These are phyloP conservation scores for Rhabditoides inermis DNA, from an alignment of 2,888 invertebrate genomes.

Conservation along the genomic window DNA sequence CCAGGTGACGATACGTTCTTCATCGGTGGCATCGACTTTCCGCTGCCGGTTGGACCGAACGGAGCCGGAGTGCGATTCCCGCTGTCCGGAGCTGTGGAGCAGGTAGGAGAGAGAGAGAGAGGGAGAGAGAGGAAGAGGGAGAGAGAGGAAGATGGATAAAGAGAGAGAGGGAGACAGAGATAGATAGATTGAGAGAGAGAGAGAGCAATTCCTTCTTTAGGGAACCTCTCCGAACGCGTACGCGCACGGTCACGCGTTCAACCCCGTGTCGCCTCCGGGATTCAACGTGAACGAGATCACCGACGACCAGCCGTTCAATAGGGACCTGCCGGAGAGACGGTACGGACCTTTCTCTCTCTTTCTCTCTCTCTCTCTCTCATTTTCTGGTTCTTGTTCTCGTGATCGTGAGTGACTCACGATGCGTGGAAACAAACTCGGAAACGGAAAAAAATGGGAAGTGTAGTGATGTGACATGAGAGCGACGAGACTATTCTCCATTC, in stretches of 20 bases:
- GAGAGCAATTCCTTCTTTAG: conserved; percentile 7
- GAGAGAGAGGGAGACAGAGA: background rate
- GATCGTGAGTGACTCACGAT: too few relatives aligned
- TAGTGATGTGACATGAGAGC: too few relatives aligned
- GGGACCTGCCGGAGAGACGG: too few relatives aligned
- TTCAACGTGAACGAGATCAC: conserved; percentile 30
- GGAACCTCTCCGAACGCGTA: conserved; percentile 44
- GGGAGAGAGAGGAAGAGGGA: background rate
- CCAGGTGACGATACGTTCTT: conserved; percentile 41
- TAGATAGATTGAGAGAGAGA: background rate
- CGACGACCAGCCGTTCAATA: conserved; percentile 8
- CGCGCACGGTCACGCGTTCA: conserved; percentile 43
- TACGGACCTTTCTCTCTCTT: too few relatives aligned
- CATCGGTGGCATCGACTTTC: conserved; percentile 46
- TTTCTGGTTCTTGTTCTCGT: too few relatives aligned
- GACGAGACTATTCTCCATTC: too few relatives aligned
- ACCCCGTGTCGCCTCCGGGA: conserved; percentile 40
- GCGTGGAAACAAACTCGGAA: background rate
- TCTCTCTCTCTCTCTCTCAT: too few relatives aligned
- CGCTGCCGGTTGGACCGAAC: conserved; percentile 37
- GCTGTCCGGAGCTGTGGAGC: conserved; percentile 40
- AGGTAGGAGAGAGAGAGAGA: conserved; percentile 5
- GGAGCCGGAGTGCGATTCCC: conserved; percentile 46
- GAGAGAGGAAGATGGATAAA: background rate
- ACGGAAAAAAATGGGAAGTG: too few relatives aligned